Percentiles rank a stretch among this genome's conserved stretches.
These are phyloP conservation scores for Artemisiospiza belli DNA, from an alignment of 2,113 vertebrate species.

Conservation along the genomic window DNA sequence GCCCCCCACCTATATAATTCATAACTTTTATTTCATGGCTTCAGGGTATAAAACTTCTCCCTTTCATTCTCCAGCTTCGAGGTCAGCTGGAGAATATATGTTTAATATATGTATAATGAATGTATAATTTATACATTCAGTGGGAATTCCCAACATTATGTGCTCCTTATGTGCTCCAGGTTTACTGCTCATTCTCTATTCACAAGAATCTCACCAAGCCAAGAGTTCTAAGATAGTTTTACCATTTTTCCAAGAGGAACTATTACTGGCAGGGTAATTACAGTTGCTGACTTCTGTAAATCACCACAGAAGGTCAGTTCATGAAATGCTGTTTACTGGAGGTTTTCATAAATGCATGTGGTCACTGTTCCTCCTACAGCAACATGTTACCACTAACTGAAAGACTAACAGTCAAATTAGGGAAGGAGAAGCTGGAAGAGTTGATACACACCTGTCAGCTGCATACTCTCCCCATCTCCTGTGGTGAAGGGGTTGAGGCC, in stretches of 20 bases:
- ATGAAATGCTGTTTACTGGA: neutral
- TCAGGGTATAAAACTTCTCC: neutral
- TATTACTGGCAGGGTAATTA: neutral
- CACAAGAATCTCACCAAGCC: neutral
- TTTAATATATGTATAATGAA: no score
- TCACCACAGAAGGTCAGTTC: neutral
- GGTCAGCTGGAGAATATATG: no score
- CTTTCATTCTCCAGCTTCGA: neutral
- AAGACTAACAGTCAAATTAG: neutral
- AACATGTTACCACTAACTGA: neutral
- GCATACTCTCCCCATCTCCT: constrained; percentile 75
- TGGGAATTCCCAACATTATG: neutral
- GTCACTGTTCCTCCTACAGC: neutral
- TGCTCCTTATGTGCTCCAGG: neutral
- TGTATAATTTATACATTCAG: neutral
- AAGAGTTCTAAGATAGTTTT: neutral
- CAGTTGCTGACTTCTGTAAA: neutral
- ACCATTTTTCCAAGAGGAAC: neutral
- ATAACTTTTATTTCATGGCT: neutral
- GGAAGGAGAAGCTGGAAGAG: neutral
- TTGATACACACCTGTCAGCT: constrained; percentile 77
- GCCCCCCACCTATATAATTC: neutral
- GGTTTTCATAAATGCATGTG: neutral
- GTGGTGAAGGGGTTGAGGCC: constrained; percentile 74
- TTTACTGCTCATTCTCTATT: neutral